Conservation (phyloP, 2,113 vertebrate species). For the Prolemur simus region DNA sequence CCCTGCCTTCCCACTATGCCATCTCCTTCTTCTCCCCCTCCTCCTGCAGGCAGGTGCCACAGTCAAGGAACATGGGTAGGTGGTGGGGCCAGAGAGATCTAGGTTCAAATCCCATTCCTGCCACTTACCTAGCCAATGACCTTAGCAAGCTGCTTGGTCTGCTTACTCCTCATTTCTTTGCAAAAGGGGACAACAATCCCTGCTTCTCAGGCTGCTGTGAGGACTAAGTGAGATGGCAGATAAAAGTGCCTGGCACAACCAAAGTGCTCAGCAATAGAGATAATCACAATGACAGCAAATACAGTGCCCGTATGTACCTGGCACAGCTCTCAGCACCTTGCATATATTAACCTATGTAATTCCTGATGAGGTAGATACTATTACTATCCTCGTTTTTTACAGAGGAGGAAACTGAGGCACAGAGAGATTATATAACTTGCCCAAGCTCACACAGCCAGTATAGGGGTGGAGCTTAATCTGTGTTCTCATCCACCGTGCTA, state of each 20-base stretch:
- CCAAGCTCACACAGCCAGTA: not conserved
- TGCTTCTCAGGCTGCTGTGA: constrained; percentile 5
- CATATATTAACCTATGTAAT: not conserved
- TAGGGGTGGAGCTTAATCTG: not conserved
- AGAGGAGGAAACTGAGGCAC: constrained; percentile 48
- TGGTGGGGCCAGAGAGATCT: constrained; percentile 9
- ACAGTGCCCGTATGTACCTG: not conserved
- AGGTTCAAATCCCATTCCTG: constrained; percentile 65
- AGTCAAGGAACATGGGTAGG: constrained; percentile 51
- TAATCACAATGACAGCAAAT: not conserved
- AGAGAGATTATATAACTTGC: not conserved
- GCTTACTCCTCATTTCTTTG: constrained; percentile 44
- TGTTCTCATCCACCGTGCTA: not conserved
- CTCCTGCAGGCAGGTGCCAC: constrained; percentile 52
- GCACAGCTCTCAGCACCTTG: not conserved
- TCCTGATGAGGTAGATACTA: not conserved
- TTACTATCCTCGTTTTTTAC: not conserved
- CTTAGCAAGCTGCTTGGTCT: not conserved
- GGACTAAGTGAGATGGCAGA: not conserved
- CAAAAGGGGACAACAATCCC: not conserved
- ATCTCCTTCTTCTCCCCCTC: not conserved
- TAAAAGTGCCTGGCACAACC: not conserved
- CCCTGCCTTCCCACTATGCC: constrained; percentile 64
- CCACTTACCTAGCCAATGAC: constrained; percentile 20
- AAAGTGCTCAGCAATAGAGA: not conserved